Base-by-base conservation (phyloP, 1,140 invertebrate genomes). In the Drosophila triauraria region DNA sequence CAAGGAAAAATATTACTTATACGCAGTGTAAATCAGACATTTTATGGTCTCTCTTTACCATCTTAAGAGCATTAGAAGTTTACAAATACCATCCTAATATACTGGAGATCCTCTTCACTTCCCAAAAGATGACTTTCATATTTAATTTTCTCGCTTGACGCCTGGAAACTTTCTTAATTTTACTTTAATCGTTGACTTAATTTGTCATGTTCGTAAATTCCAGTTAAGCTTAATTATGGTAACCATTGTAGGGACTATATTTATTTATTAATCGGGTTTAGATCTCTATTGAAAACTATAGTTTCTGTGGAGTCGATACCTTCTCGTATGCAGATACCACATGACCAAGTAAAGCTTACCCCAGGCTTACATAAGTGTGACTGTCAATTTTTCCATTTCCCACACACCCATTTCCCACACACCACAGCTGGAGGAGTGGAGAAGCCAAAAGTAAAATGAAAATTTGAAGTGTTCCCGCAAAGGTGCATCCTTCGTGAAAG, bases 371-470 rank as follows among this genome's bases (percentile, higher is more conserved):
- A 30, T 30, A 25, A 13, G 32, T 17, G 43, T 32, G n/a, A 43
- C 15, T 35, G 46, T 32, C 61, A 50, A 35, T 20, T 69, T 42
- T 38, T 30, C 40, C 42, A 23, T 32, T 23, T 43, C 7, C 46
- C 12, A 23, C 27, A 44, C 17, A 30, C 17, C 15, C 42, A 23
- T 32, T 23, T 43, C 7, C 46, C 12, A 23, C 27, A 44, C 17
- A 30, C 17, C 15, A 13, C 17, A 7, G 23, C 27, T 32, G 38
- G 62, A 65, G 47, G 27, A 53, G 35, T 44, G 9, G 8, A 30
- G 23, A n/a, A 12, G 48, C 23, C 48, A 51, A 38, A 46, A 54
- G 67, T 44, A 23, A 70, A 70, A 68, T 70, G 48, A 40, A 54
- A 54, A 70, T 70, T 68, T 54, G 23, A 68, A 68, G 46, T 62